Base-by-base conservation (phyloP, 2,888 invertebrate species). In the Nysson spinosus region DNA sequence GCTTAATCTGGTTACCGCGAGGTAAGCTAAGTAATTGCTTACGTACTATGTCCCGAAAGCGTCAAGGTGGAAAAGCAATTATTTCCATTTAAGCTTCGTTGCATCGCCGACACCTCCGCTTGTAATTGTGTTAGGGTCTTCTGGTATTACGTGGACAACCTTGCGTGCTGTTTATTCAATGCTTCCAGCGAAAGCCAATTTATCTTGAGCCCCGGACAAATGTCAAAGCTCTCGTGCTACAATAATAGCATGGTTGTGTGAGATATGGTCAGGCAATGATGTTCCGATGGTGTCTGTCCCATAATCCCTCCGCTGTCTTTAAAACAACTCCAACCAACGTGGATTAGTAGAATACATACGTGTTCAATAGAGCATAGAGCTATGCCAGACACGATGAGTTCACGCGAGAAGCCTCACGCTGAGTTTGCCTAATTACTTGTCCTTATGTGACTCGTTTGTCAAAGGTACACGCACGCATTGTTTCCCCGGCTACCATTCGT, bases 401-500 rank as follows among this genome's bases (percentile, higher is more conserved):
- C n/a, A n/a, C n/a, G n/a, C n/a, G n/a, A n/a, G 24, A 19, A 32
- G 56, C 14, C 39, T 39, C 34, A n/a, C 24, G 28, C n/a, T 40
- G 7, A 9, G 30, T 39, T 32, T n/a, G 43, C 44, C 54, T 69
- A 77, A 77, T 72, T 73, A 66, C 64, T 72, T 63, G 54, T 67
- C 71, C 58, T 73, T 68, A 66, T 63, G 61, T 57, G 52, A 71
- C 64, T 69, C 71, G 54, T 75, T 71, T 75, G 66, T 69, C 72
- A 73, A 71, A 69, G 65, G 46, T 52, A 43, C 24, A 42, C 49
- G 51, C 39, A 44, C 19, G 17, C 32, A 37, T 51, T 35, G 46
- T 39, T 49, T 26, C 6, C 17, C 44, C 35, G 6, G 37, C 22
- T 42, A 32, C 37, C 44, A 26, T 54, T 40, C 11, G 44, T 51